Evolutionary conservation across 2,888 invertebrate species (phyloP), one percentile per base, ranked within the genome.

Genomic region (Ophraella communa): DNA sequence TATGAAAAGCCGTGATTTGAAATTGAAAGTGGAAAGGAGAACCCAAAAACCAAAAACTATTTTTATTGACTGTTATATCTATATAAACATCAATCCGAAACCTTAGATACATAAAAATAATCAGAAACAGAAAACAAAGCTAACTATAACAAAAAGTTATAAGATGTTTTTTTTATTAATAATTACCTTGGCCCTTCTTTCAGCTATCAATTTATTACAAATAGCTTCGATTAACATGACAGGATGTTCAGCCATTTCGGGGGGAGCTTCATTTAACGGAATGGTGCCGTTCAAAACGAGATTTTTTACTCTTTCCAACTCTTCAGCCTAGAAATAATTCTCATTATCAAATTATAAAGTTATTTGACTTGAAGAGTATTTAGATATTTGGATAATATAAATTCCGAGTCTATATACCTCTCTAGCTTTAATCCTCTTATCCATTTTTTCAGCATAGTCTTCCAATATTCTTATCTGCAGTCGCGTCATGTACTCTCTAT

Each of bases 271-370:
- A 69, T 87, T 85, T 35, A 90, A 79, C 0, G 89, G 88, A 49
- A 90, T 89, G 76, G 87, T 87, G 27, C 90, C 90, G 51, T 86
- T 86, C 23, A 91, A 83, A 62, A 91, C 88, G 68, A 91, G 82
- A 68, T 87, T 85, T 77, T 90, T 91, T 68, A 90, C 86, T 61
- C 91, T 83, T 78, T 89, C 88, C 83, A 88, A 85, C 80, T 91
- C 90, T 74, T 87, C 86, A 47, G 69, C 71, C 76, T 76, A 24
- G 14, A 63, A 56, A 73, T 84, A 42, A 23, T 39, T 14, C 23
- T n/a, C n/a, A 20, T 11, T 45, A 2, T 56, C n/a, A n/a, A n/a
- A n/a, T n/a, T n/a, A n/a, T n/a, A n/a, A n/a, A n/a, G n/a, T n/a
- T n/a, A n/a, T n/a, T n/a, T n/a, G n/a, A n/a, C n/a, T n/a, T n/a